A percentile compares a stretch with the other conserved stretches of the same genome.
These are phyloP conservation scores for Amiota minor DNA, from an alignment of 2,888 invertebrate genomes.

Conservation along the genomic window DNA sequence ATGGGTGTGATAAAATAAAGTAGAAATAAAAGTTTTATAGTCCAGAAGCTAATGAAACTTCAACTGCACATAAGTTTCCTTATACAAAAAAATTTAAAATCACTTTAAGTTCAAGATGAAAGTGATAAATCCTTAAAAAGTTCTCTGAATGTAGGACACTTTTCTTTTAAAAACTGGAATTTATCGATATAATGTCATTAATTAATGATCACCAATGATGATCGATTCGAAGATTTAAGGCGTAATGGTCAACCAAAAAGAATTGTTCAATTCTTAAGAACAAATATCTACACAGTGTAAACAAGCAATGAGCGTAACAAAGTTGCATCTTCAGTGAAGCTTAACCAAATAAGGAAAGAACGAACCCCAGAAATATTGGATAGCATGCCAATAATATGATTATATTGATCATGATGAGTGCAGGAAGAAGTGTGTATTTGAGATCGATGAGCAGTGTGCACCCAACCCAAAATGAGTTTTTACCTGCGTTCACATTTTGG, in stretches of 20 bases:
- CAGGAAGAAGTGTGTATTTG: background rate
- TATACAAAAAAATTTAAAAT: no score
- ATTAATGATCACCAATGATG: background rate
- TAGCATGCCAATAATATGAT: constrained; percentile 52
- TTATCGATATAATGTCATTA: background rate
- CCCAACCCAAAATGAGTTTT: constrained; percentile 24
- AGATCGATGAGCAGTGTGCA: constrained; percentile 7
- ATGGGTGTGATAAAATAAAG: no score
- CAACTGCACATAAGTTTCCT: no score
- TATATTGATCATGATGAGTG: constrained; percentile 14
- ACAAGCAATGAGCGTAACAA: constrained; percentile 70
- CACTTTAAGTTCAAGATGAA: no score
- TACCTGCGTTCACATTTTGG: constrained; percentile 61
- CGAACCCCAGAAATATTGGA: constrained; percentile 52
- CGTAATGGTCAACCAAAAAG: constrained; percentile 36
- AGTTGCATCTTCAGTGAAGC: constrained; percentile 72
- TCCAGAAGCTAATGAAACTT: no score
- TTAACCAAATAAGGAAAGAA: constrained; percentile 69
- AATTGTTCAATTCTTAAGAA: constrained; percentile 27
- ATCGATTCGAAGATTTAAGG: constrained; percentile 53
- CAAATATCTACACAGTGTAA: constrained; percentile 40
- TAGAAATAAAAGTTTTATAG: no score
- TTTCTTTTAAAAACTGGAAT: no score
- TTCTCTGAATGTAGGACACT: no score
- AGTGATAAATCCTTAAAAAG: no score